phyloP scores from a whole-genome alignment of 2,113 vertebrate species.

The Gallinago jamesoni region DNA sequence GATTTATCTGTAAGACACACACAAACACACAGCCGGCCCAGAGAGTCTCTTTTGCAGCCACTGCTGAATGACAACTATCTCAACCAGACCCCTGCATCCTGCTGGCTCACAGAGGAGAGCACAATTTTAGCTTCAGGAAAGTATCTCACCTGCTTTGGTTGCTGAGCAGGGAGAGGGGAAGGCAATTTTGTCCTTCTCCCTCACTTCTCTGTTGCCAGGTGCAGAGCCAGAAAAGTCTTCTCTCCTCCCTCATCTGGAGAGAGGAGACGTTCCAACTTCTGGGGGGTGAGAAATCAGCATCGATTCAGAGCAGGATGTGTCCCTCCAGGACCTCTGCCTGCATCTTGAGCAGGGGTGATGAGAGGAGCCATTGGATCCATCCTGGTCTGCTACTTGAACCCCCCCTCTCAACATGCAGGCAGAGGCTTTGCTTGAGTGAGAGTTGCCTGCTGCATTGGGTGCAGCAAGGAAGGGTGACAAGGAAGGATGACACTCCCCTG shows the following conservation, averaged over 20 bases:
- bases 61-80: background rate
- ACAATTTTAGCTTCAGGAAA: background rate
- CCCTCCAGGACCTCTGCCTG: background rate
- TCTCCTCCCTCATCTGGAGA: background rate
- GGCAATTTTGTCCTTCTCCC: background rate
- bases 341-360: background rate
- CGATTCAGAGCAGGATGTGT: background rate
- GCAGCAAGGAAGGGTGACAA: background rate
- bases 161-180: background rate
- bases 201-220: background rate
- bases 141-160: background rate
- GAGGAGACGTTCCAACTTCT: background rate
- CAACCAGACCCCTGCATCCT: background rate
- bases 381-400: background rate
- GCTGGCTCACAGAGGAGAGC: background rate
- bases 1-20: conserved; percentile 31
- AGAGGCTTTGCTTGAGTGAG: background rate
- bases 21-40: conserved; percentile 1
- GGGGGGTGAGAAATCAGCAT: background rate
- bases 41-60: background rate
- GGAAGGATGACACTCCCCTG: background rate
- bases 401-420: fast-evolving
- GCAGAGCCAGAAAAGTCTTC: background rate
- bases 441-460: fast-evolving
- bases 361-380: fast-evolving